Base-by-base conservation (phyloP, 1,140 invertebrate genomes). In the Drosophila tristis region DNA sequence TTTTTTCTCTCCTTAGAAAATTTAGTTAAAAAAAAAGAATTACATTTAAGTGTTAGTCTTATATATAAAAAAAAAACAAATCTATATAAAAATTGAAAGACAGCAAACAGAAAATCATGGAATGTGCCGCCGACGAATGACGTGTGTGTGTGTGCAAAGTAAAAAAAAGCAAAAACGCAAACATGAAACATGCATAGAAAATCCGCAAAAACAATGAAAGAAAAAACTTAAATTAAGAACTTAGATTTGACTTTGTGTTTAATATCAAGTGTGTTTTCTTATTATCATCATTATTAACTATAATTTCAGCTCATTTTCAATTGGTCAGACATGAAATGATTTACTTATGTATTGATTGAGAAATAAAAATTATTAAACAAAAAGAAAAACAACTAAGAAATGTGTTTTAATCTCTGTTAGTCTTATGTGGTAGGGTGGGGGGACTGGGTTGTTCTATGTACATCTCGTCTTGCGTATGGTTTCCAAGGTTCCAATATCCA, bases 321-420 rank as follows among this genome's bases (percentile, higher is more conserved):
- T 90, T 91, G 70, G 74, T 82, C 80, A 72, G 73, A 84, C 62
- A 90, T 87, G 68, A 66, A 79, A 84, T 80, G 72, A 90, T 90
- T 87, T 90, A 79, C 68, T 86, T 87, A 81, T 64, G 90, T 70
- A 70, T 90, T 90, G 78, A 90, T 86, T 90, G 76, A 90, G 59
- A 79, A 90, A 90, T 90, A 86, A 90, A 90, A 90, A 90, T 79
- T 86, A 90, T 90, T 90, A 86, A 90, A 90, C 81, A 82, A 90
- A 86, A 73, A 55, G 56, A 67, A 61, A 11, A 39, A 39, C 11
- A 39, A n/a, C 16, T 25, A 15, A 35, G 2, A 51, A 39, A 53
- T 5, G 1, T 20, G 16, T 57, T 67, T 49, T 7, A 16, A 13
- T 26, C 20, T 43, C 4, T 1, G 5, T 13, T 16, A 23, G 35